Evolutionary conservation across 2,888 invertebrate genomes (phyloP), one percentile per base, ranked within the genome.

Genomic region (Lycocerus yunnanus): DNA sequence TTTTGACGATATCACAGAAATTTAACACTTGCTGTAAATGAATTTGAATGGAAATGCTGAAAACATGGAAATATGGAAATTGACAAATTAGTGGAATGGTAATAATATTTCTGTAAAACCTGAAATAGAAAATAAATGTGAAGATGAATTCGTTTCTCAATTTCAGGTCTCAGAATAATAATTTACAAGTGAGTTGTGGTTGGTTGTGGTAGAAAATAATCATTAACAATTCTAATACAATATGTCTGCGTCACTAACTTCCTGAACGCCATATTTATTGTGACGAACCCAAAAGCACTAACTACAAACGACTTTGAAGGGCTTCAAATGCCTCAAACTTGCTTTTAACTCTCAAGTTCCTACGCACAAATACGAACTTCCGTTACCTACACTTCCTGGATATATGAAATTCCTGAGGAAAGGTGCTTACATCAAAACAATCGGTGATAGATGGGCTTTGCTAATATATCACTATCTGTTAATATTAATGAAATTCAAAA

Each of bases 161-260:
- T 69, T 72, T 20, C 76, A 65, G 68, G 72, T 77, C 78, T 75
- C 77, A 77, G 81, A 81, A 82, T 82, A 81, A 82, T 82, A 82
- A 81, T 81, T 81, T 78, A 78, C 77, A 80, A 79, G 78, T 80
- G 80, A 70, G 78, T 68, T 77, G 71, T 72, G 80, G 80, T 76
- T 80, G 79, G 73, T 79, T 81, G 81, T 73, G 81, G 81, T 80
- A 75, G 81, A 80, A 81, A 82, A 82, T 81, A 81, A 82, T 82
- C 82, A 82, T 82, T 82, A 82, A 81, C 82, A 82, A 82, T 81
- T 82, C 81, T 74, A 80, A 76, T 79, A 81, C 81, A 81, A 81
- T 81, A 82, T 81, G 82, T 81, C 81, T 80, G 78, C 76, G 82
- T 81, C 81, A 75, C 81, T 78, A 82, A 82, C 81, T 82, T 82